phyloP scores from a whole-genome alignment of 1,140 invertebrate species.

The Thaumetopoea pityocampa region DNA sequence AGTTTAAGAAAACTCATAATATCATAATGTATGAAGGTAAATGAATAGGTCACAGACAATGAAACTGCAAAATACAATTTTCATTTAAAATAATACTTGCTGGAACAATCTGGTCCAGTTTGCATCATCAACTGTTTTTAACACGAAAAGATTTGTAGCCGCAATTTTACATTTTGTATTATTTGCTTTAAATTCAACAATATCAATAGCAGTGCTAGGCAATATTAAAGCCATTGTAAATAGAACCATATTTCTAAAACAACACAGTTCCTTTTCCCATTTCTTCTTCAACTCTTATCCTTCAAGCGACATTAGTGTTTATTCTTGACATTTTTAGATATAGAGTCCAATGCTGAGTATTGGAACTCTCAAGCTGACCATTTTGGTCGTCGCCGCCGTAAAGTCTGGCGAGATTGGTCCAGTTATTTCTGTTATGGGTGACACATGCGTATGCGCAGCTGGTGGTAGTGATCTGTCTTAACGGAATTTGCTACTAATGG shows the following conservation, averaged over 20 bases:
- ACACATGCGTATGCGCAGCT: conserved; percentile 31
- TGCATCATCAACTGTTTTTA: no score
- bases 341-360: conserved; percentile 3
- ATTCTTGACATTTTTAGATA: not conserved
- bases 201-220: conserved; percentile 14
- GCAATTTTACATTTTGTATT: no score
- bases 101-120: no score
- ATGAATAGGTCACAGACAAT: no score
- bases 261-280: conserved; percentile 1
- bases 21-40: no score
- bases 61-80: no score
- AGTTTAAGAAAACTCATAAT: no score
- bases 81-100: no score
- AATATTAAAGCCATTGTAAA: conserved; percentile 4
- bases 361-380: conserved; percentile 22
- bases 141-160: no score
- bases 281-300: not conserved
- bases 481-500: conserved; percentile 28
- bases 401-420: conserved; percentile 30
- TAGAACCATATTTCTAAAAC: not conserved
- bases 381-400: conserved; percentile 33
- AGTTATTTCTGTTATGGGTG: conserved; percentile 40
- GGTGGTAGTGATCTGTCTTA: conserved; percentile 36
- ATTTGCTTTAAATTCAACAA: conserved; percentile 14
- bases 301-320: conserved; percentile 2